Evolutionary conservation across 2,888 invertebrate species (phyloP).

Genomic region (Megaustenia siamemsis): DNA sequence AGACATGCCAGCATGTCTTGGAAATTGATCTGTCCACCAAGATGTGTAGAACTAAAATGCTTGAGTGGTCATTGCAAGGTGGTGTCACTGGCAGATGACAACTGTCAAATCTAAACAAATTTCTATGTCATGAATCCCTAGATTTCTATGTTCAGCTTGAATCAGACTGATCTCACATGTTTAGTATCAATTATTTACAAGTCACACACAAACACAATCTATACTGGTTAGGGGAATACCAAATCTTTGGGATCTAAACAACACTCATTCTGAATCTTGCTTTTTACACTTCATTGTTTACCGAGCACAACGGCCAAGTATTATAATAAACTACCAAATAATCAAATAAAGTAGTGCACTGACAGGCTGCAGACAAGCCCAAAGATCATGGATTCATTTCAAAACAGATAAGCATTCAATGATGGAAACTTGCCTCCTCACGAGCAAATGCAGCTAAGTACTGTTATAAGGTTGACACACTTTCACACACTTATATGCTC

Average conservation of each 20-base stretch:
- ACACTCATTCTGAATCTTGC: neutral
- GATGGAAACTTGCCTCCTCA: too few relatives aligned
- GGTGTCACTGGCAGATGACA: neutral
- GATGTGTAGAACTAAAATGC: neutral
- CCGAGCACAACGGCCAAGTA: too few relatives aligned
- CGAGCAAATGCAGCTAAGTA: too few relatives aligned
- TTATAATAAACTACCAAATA: too few relatives aligned
- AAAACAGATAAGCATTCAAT: too few relatives aligned
- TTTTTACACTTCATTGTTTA: too few relatives aligned
- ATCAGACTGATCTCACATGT: neutral
- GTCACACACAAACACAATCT: neutral
- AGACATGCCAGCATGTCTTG: conserved; percentile 6
- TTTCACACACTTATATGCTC: too few relatives aligned
- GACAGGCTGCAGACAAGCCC: too few relatives aligned
- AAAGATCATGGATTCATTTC: too few relatives aligned
- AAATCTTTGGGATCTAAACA: neutral
- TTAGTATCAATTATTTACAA: neutral
- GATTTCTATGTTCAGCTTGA: too few relatives aligned
- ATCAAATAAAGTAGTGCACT: too few relatives aligned
- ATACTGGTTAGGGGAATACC: neutral
- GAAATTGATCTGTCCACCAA: neutral
- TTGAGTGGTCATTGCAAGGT: neutral
- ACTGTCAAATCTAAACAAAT: neutral
- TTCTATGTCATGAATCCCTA: neutral
- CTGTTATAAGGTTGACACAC: too few relatives aligned